phyloP scores from a whole-genome alignment of 2,888 invertebrate genomes.

The Shargacucullia verbasci region DNA sequence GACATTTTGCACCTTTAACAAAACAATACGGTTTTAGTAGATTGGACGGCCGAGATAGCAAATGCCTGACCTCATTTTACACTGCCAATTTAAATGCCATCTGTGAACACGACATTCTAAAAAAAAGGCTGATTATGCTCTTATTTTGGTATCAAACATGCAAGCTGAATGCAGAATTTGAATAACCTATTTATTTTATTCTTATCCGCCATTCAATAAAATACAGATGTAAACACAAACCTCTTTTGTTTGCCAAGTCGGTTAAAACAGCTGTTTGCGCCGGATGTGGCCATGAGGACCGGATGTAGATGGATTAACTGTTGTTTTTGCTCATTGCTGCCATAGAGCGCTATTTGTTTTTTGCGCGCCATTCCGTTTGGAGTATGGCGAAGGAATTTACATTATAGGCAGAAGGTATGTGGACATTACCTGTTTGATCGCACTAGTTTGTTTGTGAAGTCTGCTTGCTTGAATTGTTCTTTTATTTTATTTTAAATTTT shows the following conservation, averaged over 20 bases:
- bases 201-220: slow-evolving; percentile 39
- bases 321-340: slow-evolving; percentile 49
- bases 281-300: slow-evolving; percentile 51
- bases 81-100: slow-evolving; percentile 28
- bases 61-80: slow-evolving; percentile 26
- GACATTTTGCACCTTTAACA: slow-evolving; percentile 9
- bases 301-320: slow-evolving; percentile 57
- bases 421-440: slow-evolving; percentile 13
- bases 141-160: no score
- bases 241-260: slow-evolving; percentile 33
- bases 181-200: slow-evolving; percentile 16
- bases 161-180: slow-evolving; percentile 5
- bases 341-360: slow-evolving; percentile 44
- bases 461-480: slow-evolving; percentile 9
- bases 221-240: slow-evolving; percentile 42
- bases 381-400: slow-evolving; percentile 30
- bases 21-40: slow-evolving; percentile 35
- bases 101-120: slow-evolving; percentile 27
- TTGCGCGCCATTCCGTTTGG: slow-evolving; percentile 39
- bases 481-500: no score
- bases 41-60: slow-evolving; percentile 6
- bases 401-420: slow-evolving; percentile 20
- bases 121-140: not conserved
- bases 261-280: slow-evolving; percentile 52
- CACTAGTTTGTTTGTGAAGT: slow-evolving; percentile 6